A percentile compares a stretch with the other conserved stretches of the same genome.
Conservation (phyloP, 2,888 invertebrate genomes). For the Zygogramma bicolorata region DNA sequence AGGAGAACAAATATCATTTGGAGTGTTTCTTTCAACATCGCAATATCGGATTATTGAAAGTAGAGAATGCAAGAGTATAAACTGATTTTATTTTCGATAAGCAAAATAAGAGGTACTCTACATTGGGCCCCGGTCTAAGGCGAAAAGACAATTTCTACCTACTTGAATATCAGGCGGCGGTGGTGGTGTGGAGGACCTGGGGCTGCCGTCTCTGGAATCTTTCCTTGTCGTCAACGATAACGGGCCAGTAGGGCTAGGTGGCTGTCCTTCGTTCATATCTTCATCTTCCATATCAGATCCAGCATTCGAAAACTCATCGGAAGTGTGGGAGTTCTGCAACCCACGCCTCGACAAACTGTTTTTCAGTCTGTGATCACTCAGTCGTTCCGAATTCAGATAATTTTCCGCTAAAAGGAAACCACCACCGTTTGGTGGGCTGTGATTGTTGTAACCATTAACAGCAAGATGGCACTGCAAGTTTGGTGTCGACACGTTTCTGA, state of each 20-base stretch:
- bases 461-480: constrained; percentile 73
- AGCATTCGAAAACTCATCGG: constrained; percentile 76
- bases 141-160: constrained; percentile 50
- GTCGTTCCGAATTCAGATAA: constrained; percentile 68
- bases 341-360: constrained; percentile 72
- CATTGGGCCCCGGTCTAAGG: neutral
- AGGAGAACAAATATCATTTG: no score
- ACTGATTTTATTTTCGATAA: no score
- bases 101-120: neutral
- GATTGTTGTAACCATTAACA: constrained; percentile 76
- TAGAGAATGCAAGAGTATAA: no score
- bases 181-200: constrained; percentile 65
- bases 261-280: constrained; percentile 69
- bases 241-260: constrained; percentile 78
- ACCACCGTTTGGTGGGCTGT: constrained; percentile 75
- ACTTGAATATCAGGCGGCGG: constrained; percentile 61
- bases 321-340: constrained; percentile 73
- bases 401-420: constrained; percentile 74
- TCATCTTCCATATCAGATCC: constrained; percentile 80
- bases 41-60: no score
- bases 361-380: constrained; percentile 73
- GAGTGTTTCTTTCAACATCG: no score
- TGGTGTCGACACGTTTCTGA: constrained; percentile 71
- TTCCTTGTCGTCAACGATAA: constrained; percentile 78
- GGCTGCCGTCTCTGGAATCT: constrained; percentile 68